phyloP scores from a whole-genome alignment of 2,888 invertebrate species.

The Strigamia transsilvanica region DNA sequence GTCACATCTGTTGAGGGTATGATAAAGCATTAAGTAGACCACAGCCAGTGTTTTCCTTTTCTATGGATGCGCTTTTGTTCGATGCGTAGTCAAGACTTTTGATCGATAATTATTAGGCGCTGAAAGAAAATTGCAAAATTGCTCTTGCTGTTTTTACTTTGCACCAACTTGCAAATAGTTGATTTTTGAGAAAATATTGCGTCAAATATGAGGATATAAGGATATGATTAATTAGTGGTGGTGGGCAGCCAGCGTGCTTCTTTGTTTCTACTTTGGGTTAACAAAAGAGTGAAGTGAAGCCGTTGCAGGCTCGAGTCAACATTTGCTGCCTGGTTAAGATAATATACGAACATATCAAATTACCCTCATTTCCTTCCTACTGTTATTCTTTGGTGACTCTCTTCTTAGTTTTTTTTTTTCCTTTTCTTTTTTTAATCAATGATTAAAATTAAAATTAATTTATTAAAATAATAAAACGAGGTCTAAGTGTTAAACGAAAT shows the following conservation, averaged over 20 bases:
- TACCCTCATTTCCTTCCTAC: constrained; percentile 4
- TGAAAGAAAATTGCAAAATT: background rate
- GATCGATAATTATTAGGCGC: constrained; percentile 24
- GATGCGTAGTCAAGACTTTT: background rate
- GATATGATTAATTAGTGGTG: constrained; percentile 2
- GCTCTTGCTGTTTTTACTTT: too few relatives aligned
- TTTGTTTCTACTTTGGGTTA: constrained; percentile 6
- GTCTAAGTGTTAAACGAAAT: background rate
- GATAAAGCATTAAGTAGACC: constrained; percentile 45
- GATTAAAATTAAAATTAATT: too few relatives aligned
- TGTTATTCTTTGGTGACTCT: constrained; percentile 23
- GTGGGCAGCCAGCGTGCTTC: background rate
- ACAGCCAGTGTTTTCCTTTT: constrained; percentile 42
- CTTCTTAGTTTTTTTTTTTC: background rate
- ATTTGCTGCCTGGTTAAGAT: constrained; percentile 42
- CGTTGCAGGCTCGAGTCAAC: constrained; percentile 31
- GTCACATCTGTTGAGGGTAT: constrained; percentile 49
- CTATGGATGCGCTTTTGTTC: constrained; percentile 34
- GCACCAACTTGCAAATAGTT: too few relatives aligned
- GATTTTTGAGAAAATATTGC: background rate
- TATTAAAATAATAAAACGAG: background rate
- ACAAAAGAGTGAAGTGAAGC: background rate
- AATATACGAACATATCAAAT: constrained; percentile 31
- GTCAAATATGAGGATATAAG: too few relatives aligned
- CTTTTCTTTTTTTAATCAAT: background rate